Evolutionary conservation across 1,140 invertebrate genomes (phyloP).

Genomic region (Ooceraea biroi): DNA sequence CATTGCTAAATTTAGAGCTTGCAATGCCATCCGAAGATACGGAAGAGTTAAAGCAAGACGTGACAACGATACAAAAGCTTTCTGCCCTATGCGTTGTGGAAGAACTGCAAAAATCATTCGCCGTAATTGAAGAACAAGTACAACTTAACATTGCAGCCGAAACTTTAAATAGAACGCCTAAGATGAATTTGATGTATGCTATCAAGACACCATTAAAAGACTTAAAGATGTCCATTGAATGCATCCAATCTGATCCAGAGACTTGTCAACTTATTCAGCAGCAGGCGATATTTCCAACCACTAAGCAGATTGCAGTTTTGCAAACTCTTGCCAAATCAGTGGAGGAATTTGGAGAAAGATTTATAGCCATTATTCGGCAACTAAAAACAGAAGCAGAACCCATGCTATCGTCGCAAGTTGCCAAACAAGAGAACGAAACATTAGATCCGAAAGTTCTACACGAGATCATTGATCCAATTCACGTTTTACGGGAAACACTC

Average conservation of each 20-base stretch:
- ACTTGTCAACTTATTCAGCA: slow-evolving; percentile 6
- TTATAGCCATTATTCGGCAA: neutral
- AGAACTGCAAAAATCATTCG: slow-evolving; percentile 59
- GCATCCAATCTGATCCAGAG: slow-evolving; percentile 31
- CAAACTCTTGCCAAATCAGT: slow-evolving; percentile 47
- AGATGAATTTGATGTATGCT: neutral
- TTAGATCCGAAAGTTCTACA: slow-evolving; percentile 47
- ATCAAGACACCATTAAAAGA: slow-evolving; percentile 51
- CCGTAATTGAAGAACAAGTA: slow-evolving; percentile 54
- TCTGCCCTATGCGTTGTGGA: slow-evolving; percentile 22
- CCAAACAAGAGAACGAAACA: slow-evolving; percentile 12
- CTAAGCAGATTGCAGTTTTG: slow-evolving; percentile 8
- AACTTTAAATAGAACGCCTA: neutral
- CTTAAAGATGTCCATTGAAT: slow-evolving; percentile 48
- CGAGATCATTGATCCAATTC: slow-evolving; percentile 57
- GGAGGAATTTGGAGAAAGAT: slow-evolving; percentile 55
- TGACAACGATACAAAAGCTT: neutral
- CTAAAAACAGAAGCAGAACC: neutral
- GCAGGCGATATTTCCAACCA: neutral
- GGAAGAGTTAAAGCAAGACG: neutral
- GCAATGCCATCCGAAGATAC: slow-evolving; percentile 22
- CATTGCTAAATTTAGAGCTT: slow-evolving; percentile 59
- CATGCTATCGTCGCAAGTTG: neutral
- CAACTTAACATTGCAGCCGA: slow-evolving; percentile 1
- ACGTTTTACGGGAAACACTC: slow-evolving; percentile 48